Conservation (phyloP, 2,113 vertebrate genomes). For the Orycteropus afer region DNA sequence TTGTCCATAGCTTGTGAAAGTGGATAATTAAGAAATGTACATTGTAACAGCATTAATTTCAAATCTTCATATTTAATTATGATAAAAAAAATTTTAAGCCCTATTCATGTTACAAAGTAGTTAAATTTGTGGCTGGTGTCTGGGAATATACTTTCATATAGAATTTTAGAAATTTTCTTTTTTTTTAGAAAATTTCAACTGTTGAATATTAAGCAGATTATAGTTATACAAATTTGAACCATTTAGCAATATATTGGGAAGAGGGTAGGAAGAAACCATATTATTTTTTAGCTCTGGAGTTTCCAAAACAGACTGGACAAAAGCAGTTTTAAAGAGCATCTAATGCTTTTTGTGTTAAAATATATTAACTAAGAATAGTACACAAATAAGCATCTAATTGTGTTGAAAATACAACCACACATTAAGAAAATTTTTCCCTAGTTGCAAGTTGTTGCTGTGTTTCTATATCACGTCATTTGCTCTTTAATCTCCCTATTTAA, state of each 20-base stretch:
- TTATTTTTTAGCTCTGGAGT: neutral
- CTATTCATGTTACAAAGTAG: neutral
- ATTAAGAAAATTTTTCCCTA: neutral
- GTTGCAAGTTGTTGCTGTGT: conserved; percentile 2
- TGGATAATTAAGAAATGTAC: neutral
- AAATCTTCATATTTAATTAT: neutral
- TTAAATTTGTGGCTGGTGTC: neutral
- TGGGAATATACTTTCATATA: neutral
- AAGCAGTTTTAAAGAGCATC: neutral
- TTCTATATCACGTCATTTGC: neutral
- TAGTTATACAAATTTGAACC: neutral
- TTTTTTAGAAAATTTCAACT: neutral
- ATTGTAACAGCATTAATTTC: neutral
- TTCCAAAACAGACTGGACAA: conserved; percentile 19
- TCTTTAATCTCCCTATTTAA: conserved; percentile 2
- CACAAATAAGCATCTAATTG: conserved; percentile 28
- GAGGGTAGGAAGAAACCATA: neutral
- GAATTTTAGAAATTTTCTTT: neutral
- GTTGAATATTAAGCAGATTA: conserved; percentile 1
- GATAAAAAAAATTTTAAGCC: neutral
- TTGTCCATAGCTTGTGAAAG: neutral
- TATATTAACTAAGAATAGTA: neutral
- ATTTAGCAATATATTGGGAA: neutral
- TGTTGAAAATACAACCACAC: conserved; percentile 52
- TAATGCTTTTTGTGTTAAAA: neutral